phyloP scores from a whole-genome alignment of 2,113 vertebrate genomes.

The Cromileptes altivelis region DNA sequence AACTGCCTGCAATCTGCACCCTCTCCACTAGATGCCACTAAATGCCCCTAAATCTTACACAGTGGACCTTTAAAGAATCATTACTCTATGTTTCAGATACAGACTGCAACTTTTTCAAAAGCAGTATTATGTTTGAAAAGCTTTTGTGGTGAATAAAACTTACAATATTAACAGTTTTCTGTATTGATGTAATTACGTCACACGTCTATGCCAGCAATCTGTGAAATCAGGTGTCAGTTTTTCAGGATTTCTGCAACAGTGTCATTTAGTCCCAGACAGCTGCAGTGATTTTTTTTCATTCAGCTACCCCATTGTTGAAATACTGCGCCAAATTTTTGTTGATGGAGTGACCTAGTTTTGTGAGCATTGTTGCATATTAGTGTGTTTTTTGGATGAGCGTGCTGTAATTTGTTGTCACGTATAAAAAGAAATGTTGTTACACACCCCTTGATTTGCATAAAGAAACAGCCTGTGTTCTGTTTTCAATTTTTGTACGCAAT shows the following conservation, averaged over 20 bases:
- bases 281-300: not conserved
- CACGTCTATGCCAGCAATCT: constrained; percentile 7
- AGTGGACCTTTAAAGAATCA: not conserved
- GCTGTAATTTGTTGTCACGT: constrained; percentile 38
- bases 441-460: constrained; percentile 24
- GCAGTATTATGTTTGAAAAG: not conserved
- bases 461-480: not conserved
- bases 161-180: constrained; percentile 1
- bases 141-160: not conserved
- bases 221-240: constrained; percentile 3
- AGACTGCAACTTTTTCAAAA: constrained; percentile 3
- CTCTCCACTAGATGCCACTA: too few species aligned
- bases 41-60: too few species aligned
- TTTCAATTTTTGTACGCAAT: constrained; percentile 12
- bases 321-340: not conserved
- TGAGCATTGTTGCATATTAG: constrained; percentile 55
- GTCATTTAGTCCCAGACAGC: not conserved
- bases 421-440: constrained; percentile 11
- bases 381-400: constrained; percentile 57
- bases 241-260: not conserved
- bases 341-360: constrained; percentile 42
- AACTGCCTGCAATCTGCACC: too few species aligned
- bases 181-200: constrained; percentile 11
- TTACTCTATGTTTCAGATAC: not conserved
- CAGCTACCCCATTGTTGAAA: constrained; percentile 11